A percentile compares a stretch with the other conserved stretches of the same genome.
Conservation (phyloP, 2,888 invertebrate species). For the Diploptera punctata region DNA sequence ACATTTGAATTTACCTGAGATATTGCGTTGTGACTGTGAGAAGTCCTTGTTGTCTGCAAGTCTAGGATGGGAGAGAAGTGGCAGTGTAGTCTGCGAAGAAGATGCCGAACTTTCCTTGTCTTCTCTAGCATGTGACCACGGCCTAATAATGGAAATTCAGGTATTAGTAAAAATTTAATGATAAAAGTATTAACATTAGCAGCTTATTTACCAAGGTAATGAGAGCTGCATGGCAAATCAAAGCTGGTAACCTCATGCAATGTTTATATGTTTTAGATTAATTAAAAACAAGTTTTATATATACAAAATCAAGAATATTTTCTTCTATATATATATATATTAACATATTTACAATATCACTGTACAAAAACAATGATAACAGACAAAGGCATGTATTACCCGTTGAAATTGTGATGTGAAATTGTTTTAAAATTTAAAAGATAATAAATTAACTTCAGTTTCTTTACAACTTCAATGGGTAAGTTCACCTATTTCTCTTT, state of each 20-base stretch:
- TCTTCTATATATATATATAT: too few relatives aligned
- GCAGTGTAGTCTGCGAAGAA: slow-evolving; percentile 22
- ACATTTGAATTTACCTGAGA: slow-evolving; percentile 41
- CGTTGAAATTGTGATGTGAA: too few relatives aligned
- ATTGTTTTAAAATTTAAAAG: too few relatives aligned
- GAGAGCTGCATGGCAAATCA: slow-evolving; percentile 28
- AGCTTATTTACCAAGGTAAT: not conserved
- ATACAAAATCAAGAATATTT: too few relatives aligned
- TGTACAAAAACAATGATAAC: too few relatives aligned
- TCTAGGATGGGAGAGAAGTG: slow-evolving; percentile 33
- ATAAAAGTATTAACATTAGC: not conserved
- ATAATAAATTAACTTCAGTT: too few relatives aligned
- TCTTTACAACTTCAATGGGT: too few relatives aligned
- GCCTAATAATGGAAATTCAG: slow-evolving; percentile 22
- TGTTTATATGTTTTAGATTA: too few relatives aligned
- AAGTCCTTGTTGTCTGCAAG: slow-evolving; percentile 41
- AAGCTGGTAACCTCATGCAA: slow-evolving; percentile 27
- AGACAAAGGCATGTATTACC: too few relatives aligned
- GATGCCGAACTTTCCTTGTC: slow-evolving; percentile 32
- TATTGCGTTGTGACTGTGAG: slow-evolving; percentile 42
- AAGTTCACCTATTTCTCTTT: too few relatives aligned
- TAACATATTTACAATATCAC: too few relatives aligned
- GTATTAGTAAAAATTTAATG: not conserved
- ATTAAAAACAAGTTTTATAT: too few relatives aligned
- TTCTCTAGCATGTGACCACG: slow-evolving; percentile 32